These are phyloP conservation scores for Camponotus pennsylvanicus DNA, from an alignment of 1,140 invertebrate species.

Conservation along the genomic window DNA sequence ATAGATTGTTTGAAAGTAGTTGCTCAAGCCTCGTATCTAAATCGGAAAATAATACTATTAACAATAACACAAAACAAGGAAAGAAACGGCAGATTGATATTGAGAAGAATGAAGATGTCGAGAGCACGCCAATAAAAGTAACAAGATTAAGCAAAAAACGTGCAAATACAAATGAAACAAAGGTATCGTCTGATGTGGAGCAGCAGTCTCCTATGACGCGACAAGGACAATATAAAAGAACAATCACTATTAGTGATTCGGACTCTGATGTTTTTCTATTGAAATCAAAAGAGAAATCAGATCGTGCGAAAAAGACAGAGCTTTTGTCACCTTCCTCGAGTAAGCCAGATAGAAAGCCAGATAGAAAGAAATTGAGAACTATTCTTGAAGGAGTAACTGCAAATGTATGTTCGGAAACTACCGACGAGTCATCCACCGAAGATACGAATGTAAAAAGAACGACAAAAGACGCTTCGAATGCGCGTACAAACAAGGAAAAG, in stretches of 20 bases:
- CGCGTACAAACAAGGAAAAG: background rate
- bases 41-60: background rate
- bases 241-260: background rate
- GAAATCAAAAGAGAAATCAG: background rate
- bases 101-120: background rate
- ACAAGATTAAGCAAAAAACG: background rate
- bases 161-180: background rate
- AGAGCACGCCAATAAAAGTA: background rate
- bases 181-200: background rate
- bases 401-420: background rate
- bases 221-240: background rate
- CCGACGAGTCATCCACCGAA: slow-evolving; percentile 28
- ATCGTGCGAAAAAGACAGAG: background rate
- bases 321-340: slow-evolving; percentile 16
- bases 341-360: background rate
- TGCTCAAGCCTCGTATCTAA: background rate
- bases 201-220: background rate
- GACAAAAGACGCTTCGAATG: background rate
- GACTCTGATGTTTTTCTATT: slow-evolving; percentile 29
- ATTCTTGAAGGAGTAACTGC: background rate
- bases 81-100: background rate
- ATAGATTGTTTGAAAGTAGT: slow-evolving; percentile 24
- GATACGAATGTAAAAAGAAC: background rate
- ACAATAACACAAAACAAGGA: background rate
- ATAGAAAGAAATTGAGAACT: slow-evolving; percentile 23